These are phyloP conservation scores for Sphaeramia orbicularis DNA, from an alignment of 2,797 vertebrate genomes.

Conservation along the genomic window DNA sequence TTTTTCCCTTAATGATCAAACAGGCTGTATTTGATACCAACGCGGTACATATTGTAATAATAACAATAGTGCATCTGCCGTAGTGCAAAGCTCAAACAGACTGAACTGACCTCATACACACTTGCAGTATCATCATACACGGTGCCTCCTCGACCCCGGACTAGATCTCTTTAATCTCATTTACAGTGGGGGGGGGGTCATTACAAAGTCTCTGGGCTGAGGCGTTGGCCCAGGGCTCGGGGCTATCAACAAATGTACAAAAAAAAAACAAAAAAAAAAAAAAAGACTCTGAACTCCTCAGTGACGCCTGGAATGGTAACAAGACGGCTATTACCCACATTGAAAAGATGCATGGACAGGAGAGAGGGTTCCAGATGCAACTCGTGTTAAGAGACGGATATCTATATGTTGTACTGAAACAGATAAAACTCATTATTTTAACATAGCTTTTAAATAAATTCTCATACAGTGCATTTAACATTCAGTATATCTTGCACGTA, in stretches of 20 bases:
- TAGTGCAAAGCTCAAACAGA: constrained; percentile 74
- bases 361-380: constrained; percentile 46
- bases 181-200: constrained; percentile 51
- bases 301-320: constrained; percentile 57
- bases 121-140: constrained; percentile 35
- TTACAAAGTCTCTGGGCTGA: constrained; percentile 54
- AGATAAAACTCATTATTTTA: constrained; percentile 61
- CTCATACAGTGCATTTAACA: constrained; percentile 75
- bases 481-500: constrained; percentile 78
- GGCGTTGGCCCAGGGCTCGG: constrained; percentile 28
- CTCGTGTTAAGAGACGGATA: constrained; percentile 39
- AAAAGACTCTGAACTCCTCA: constrained; percentile 42
- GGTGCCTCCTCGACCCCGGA: constrained; percentile 51
- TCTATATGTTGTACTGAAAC: constrained; percentile 49
- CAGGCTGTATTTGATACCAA: constrained; percentile 63
- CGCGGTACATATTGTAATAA: constrained; percentile 60
- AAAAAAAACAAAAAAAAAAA: too few relatives aligned
- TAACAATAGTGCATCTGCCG: constrained; percentile 68
- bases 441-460: constrained; percentile 69
- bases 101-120: constrained; percentile 51
- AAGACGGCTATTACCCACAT: constrained; percentile 37
- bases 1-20: constrained; percentile 26
- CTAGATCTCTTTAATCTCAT: constrained; percentile 65
- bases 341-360: constrained; percentile 43
- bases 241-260: constrained; percentile 78